Conservation (phyloP, 2,113 vertebrate genomes). For the Microcebus jonahi region DNA sequence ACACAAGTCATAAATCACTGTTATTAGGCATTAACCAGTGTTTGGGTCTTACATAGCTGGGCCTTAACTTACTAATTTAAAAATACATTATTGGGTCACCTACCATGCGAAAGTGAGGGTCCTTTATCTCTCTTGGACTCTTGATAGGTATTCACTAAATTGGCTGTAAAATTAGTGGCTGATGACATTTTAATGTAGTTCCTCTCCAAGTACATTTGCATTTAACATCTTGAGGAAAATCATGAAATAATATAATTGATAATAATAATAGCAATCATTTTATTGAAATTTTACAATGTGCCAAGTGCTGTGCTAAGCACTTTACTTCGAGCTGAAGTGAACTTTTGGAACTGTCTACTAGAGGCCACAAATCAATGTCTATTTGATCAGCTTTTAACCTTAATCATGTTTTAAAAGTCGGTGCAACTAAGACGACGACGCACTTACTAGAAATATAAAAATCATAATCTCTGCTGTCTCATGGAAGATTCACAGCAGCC, state of each 20-base stretch:
- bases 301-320: neutral
- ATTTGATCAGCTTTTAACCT: neutral
- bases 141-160: neutral
- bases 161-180: conserved; percentile 41
- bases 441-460: conserved; percentile 25
- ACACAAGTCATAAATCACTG: neutral
- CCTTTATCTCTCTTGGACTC: neutral
- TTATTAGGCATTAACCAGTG: neutral
- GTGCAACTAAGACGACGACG: neutral
- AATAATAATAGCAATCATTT: conserved; percentile 15
- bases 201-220: conserved; percentile 2
- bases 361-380: neutral
- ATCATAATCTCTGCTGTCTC: neutral
- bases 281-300: neutral
- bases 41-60: neutral
- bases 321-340: conserved; percentile 1
- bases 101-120: neutral
- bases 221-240: conserved; percentile 62
- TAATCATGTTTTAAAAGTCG: conserved; percentile 22
- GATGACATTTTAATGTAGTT: conserved; percentile 56
- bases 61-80: neutral
- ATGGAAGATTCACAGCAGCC: neutral
- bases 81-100: neutral
- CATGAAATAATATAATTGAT: conserved; percentile 60
- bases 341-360: conserved; percentile 36